These are phyloP conservation scores for Cichlasoma orientale DNA, from an alignment of 2,797 vertebrate species.

Conservation along the genomic window DNA sequence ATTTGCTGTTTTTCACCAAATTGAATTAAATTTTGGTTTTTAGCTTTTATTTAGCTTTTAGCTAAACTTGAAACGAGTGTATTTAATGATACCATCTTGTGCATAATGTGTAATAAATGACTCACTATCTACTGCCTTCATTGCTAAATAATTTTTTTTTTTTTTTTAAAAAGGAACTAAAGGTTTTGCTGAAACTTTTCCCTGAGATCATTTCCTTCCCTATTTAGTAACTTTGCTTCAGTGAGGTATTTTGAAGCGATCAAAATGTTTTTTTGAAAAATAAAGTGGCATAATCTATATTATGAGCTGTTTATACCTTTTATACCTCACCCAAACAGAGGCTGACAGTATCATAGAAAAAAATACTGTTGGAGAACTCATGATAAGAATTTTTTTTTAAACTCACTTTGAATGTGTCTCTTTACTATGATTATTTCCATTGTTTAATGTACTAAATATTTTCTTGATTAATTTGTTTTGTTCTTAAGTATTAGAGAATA, in stretches of 20 bases:
- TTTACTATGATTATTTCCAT: not conserved
- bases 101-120: not conserved
- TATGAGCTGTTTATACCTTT: not conserved
- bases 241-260: not conserved
- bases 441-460: not conserved
- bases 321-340: not conserved
- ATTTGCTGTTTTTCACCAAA: not conserved
- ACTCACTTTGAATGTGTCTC: not conserved
- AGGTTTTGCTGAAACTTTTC: not conserved
- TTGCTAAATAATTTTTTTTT: too few relatives aligned
- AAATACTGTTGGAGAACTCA: not conserved
- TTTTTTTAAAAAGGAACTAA: not conserved
- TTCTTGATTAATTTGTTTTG: fast-evolving
- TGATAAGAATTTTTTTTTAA: not conserved
- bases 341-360: not conserved
- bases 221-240: not conserved
- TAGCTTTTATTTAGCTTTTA: not conserved
- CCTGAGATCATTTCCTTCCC: not conserved
- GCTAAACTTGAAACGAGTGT: fast-evolving
- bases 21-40: not conserved
- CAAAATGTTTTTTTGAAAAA: not conserved
- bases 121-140: not conserved
- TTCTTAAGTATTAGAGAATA: fast-evolving
- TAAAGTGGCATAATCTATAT: too few relatives aligned
- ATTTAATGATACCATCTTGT: not conserved